Conservation (phyloP, 2,888 invertebrate species). For the Gnatocerus cornutus region DNA sequence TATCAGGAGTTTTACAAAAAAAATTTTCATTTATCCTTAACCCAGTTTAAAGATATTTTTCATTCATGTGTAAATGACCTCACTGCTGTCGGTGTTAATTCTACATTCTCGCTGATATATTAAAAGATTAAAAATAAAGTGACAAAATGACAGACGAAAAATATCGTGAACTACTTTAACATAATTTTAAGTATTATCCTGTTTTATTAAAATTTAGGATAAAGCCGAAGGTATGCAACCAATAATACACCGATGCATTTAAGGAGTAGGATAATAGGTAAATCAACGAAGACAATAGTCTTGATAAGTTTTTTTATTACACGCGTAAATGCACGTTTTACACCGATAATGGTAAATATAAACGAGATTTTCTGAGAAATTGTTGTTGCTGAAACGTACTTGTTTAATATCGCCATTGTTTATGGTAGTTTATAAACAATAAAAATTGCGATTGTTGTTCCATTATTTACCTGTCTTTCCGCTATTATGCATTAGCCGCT, state of each 20-base stretch:
- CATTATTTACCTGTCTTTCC: slow-evolving; percentile 22
- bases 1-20: background rate
- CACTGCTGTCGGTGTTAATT: slow-evolving; percentile 7
- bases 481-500: slow-evolving; percentile 15
- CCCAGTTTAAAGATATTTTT: slow-evolving; percentile 23
- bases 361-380: too few species aligned
- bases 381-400: too few species aligned
- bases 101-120: background rate
- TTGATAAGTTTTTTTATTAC: too few species aligned
- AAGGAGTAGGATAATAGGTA: background rate
- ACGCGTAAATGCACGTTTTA: too few species aligned
- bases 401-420: too few species aligned
- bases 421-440: background rate
- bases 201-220: background rate
- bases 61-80: slow-evolving; percentile 26
- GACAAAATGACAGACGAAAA: slow-evolving; percentile 1
- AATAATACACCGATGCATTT: background rate
- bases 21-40: slow-evolving; percentile 14
- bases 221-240: background rate
- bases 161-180: background rate
- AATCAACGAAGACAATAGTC: slow-evolving; percentile 9
- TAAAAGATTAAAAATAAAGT: slow-evolving; percentile 17
- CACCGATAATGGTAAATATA: too few species aligned
- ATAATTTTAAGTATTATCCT: background rate
- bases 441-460: background rate